phyloP scores from a whole-genome alignment of 1,140 invertebrate species.

The Lepidurus apus region DNA sequence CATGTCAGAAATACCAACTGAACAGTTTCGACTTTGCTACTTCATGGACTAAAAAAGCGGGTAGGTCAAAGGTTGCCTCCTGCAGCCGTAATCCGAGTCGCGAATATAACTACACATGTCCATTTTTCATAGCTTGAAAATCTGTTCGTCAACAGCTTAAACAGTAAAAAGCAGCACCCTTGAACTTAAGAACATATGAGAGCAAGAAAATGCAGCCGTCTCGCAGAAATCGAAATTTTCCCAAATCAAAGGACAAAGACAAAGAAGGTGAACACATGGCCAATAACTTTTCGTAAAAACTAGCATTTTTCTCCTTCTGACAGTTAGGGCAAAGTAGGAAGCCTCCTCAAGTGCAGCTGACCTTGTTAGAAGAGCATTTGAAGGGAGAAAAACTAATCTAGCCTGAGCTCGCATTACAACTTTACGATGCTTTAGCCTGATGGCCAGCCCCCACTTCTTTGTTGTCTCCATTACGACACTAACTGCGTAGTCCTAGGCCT shows the following conservation, averaged over 20 bases:
- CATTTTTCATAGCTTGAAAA: neutral
- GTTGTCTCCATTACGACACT: neutral
- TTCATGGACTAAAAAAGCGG: neutral
- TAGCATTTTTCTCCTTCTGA: neutral
- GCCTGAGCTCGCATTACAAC: neutral
- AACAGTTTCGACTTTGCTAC: conserved; percentile 9
- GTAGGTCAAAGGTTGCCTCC: neutral
- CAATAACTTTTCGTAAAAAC: neutral
- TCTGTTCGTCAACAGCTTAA: neutral
- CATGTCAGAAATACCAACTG: neutral
- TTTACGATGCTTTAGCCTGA: neutral
- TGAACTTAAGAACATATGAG: neutral
- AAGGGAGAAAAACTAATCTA: neutral
- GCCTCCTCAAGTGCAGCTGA: neutral
- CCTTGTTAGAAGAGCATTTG: neutral
- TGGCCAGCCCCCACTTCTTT: neutral
- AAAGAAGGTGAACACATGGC: too few relatives aligned
- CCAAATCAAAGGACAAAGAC: too few relatives aligned
- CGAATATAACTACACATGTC: neutral
- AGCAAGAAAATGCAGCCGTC: neutral
- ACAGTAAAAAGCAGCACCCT: neutral
- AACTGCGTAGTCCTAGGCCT: neutral
- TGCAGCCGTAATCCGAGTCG: neutral
- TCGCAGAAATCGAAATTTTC: too few relatives aligned
- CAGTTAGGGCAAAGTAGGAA: neutral